Percentiles rank a stretch among this genome's conserved stretches.
Conservation (phyloP, 2,797 vertebrate species). For the Arnoldichthys spilopterus region DNA sequence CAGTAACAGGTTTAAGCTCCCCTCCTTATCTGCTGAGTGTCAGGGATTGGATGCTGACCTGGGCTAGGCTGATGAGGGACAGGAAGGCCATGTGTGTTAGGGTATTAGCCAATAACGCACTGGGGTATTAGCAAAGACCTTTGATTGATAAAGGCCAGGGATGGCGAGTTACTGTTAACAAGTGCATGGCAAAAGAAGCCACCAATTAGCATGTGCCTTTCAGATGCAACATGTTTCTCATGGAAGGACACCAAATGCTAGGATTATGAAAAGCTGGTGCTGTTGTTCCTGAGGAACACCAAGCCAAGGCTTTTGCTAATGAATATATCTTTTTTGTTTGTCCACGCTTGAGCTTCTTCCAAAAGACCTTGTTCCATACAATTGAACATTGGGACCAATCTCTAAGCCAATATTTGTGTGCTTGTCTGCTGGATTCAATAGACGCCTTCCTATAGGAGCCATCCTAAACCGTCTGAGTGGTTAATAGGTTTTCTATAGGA, state of each 20-base stretch:
- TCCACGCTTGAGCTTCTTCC: constrained; percentile 18
- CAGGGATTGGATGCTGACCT: constrained; percentile 47
- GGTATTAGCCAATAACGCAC: constrained; percentile 26
- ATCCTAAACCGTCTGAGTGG: constrained; percentile 62
- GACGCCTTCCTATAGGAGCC: constrained; percentile 56
- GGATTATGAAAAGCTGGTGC: constrained; percentile 18
- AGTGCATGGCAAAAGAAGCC: constrained; percentile 20
- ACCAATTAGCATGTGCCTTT: constrained; percentile 8
- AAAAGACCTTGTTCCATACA: constrained; percentile 23
- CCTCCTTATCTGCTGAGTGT: constrained; percentile 73
- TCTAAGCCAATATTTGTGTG: constrained; percentile 23
- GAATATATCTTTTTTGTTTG: constrained; percentile 2
- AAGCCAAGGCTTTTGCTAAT: constrained; percentile 35
- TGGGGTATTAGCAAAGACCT: constrained; percentile 32
- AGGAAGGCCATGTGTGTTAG: constrained; percentile 58
- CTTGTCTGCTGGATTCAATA: constrained; percentile 42
- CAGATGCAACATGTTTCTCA: constrained; percentile 7
- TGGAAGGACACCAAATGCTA: constrained; percentile 36
- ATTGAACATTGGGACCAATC: constrained; percentile 7
- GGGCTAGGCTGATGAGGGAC: constrained; percentile 55
- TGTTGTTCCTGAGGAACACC: background rate
- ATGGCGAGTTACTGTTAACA: constrained; percentile 36
- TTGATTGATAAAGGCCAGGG: constrained; percentile 38
- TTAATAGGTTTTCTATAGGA: constrained; percentile 73
- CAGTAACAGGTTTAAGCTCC: constrained; percentile 81